Evolutionary conservation across 2,888 invertebrate species (phyloP).

Genomic region (Leucoptera coffeella): DNA sequence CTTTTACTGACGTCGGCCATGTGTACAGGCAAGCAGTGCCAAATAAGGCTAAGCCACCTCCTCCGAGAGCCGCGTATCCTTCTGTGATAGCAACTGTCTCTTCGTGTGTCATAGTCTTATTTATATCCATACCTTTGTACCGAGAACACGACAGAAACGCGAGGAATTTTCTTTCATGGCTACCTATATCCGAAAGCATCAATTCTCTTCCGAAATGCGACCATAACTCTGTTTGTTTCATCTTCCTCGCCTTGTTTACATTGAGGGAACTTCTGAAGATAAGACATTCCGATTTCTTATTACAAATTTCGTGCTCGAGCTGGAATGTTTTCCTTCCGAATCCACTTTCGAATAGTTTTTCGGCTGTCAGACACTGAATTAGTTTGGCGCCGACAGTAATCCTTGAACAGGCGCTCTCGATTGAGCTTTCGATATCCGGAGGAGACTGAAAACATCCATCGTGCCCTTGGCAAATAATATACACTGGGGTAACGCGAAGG

Average conservation of each 20-base stretch:
- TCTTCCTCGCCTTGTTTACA: conserved; percentile 62
- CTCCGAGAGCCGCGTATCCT: conserved; percentile 86
- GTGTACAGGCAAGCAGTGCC: conserved; percentile 87
- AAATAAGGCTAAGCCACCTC: conserved; percentile 86
- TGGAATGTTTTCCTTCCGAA: conserved; percentile 77
- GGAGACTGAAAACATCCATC: conserved; percentile 74
- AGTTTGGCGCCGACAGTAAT: conserved; percentile 73
- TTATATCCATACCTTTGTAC: conserved; percentile 59
- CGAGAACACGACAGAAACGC: conserved; percentile 85
- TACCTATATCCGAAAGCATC: conserved; percentile 61
- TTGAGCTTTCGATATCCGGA: conserved; percentile 54
- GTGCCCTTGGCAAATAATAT: conserved; percentile 75
- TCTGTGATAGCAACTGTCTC: conserved; percentile 64
- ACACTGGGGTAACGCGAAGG: conserved; percentile 68
- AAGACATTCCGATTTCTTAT: conserved; percentile 57
- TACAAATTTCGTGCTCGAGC: conserved; percentile 59
- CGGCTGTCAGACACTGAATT: conserved; percentile 80
- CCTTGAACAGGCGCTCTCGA: conserved; percentile 67
- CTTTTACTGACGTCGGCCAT: conserved; percentile 71
- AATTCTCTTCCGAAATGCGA: conserved; percentile 78
- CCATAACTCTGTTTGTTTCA: conserved; percentile 80
- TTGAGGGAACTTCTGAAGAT: conserved; percentile 68
- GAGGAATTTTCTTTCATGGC: conserved; percentile 73
- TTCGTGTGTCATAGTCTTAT: conserved; percentile 60
- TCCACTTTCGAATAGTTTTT: conserved; percentile 77